Conservation (phyloP, 2,888 invertebrate genomes). For the Tholera decimalis region DNA sequence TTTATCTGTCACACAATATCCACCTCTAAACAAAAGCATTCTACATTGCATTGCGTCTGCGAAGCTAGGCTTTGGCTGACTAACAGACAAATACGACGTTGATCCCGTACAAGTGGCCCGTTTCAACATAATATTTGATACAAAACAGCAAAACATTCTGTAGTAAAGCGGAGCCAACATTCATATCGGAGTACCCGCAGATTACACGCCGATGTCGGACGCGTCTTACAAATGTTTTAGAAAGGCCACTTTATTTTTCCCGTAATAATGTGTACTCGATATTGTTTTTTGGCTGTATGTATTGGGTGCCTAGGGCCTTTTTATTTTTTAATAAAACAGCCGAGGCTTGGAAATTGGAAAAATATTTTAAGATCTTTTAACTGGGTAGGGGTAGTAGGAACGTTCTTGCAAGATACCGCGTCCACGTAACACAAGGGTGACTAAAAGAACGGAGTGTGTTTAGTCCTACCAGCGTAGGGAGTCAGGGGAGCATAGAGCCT, state of each 20-base stretch:
- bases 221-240: constrained; percentile 51
- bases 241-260: constrained; percentile 29
- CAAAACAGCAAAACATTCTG: constrained; percentile 35
- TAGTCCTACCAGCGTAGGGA: too few species aligned
- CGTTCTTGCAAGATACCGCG: too few species aligned
- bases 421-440: too few species aligned
- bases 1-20: not conserved
- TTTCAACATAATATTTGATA: constrained; percentile 30
- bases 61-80: not conserved
- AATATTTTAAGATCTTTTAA: not conserved
- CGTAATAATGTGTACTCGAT: not conserved
- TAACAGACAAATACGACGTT: constrained; percentile 7
- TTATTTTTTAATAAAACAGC: not conserved
- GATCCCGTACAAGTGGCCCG: constrained; percentile 12
- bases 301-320: constrained; percentile 10
- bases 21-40: not conserved
- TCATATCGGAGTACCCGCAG: constrained; percentile 55
- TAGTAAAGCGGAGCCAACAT: constrained; percentile 44
- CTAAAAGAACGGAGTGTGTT: too few species aligned
- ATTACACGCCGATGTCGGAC: constrained; percentile 46
- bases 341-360: not conserved
- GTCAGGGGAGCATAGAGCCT: too few species aligned
- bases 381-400: too few species aligned
- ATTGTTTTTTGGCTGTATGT: too few species aligned
- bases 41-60: constrained; percentile 19